A percentile compares a stretch with the other conserved stretches of the same genome.
Conservation (phyloP, 23 tunicate genomes). For the Halocynthia aurantium region DNA sequence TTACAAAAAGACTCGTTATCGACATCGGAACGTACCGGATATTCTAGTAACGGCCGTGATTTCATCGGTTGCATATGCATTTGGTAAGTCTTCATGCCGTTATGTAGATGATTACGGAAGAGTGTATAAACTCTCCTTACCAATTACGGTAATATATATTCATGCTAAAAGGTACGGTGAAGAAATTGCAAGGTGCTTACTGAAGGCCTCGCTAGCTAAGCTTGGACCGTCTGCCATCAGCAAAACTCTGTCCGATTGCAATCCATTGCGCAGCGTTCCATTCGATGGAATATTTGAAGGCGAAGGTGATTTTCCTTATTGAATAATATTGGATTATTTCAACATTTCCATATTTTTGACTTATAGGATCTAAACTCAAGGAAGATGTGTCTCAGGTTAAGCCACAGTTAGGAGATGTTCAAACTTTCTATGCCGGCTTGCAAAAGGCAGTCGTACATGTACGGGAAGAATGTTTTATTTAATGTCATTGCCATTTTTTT, state of each 20-base stretch:
- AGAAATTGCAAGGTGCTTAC: conserved; percentile 45
- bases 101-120: too few relatives aligned
- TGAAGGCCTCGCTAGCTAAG: conserved; percentile 38
- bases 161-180: conserved; percentile 50
- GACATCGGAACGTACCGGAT: background rate
- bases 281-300: conserved; percentile 74
- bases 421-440: conserved; percentile 53
- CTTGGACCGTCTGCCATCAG: conserved; percentile 37
- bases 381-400: conserved; percentile 44
- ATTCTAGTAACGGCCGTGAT: conserved; percentile 18
- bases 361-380: background rate
- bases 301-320: conserved; percentile 38
- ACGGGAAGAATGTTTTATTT: too few relatives aligned
- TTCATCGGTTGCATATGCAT: conserved; percentile 8
- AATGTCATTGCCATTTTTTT: too few relatives aligned
- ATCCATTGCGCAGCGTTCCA: conserved; percentile 30
- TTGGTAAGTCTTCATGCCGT: background rate
- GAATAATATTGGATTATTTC: background rate
- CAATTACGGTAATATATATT: too few relatives aligned
- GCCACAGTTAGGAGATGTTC: conserved; percentile 56
- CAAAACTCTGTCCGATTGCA: conserved; percentile 14
- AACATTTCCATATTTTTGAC: background rate
- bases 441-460: conserved; percentile 28
- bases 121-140: background rate
- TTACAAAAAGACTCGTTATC: background rate